phyloP scores from a whole-genome alignment of 2,113 vertebrate genomes.

The Glaucidium brasilianum region DNA sequence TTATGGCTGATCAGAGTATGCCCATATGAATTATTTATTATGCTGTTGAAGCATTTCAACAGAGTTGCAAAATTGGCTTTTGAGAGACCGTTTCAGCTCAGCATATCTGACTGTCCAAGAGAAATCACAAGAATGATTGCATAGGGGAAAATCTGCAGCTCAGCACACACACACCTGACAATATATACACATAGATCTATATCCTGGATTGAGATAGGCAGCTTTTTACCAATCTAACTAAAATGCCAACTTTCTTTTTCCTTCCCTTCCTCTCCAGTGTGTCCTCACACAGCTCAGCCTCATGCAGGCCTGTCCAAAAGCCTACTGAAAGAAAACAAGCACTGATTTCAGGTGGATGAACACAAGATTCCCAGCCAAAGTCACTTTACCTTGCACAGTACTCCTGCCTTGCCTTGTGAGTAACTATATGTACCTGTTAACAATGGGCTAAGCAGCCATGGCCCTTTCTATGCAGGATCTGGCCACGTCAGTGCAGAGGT shows the following conservation, averaged over 20 bases:
- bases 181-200: background rate
- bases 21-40: background rate
- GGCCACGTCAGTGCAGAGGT: background rate
- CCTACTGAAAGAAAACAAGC: background rate
- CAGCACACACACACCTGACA: background rate
- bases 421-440: background rate
- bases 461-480: background rate
- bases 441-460: background rate
- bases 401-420: background rate
- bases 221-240: background rate
- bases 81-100: rapidly evolving
- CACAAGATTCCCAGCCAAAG: background rate
- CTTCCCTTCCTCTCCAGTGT: background rate
- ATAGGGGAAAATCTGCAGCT: background rate
- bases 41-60: background rate
- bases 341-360: background rate
- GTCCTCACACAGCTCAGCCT: background rate
- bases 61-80: background rate
- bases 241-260: background rate
- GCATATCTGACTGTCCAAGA: background rate
- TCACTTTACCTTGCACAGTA: background rate
- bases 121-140: background rate
- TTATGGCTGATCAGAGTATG: background rate
- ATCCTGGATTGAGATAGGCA: background rate
- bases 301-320: background rate